Base-by-base conservation (phyloP, 2,113 vertebrate species). In the Argyrosomus japonicus region DNA sequence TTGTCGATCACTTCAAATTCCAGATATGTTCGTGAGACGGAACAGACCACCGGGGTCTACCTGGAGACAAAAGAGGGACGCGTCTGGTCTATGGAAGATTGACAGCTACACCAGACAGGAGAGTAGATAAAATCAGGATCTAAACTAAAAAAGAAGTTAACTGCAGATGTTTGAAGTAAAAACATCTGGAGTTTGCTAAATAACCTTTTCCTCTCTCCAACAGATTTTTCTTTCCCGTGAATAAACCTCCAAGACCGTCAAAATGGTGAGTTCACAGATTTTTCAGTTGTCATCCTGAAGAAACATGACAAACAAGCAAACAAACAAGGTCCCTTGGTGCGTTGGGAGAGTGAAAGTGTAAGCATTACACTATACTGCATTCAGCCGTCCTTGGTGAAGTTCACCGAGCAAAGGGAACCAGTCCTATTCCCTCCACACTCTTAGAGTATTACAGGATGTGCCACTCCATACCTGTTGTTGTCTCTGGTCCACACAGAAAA, bases 201-300 rank as follows among this genome's bases (percentile, higher is more conserved):
- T 77, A 62, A 71, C 6, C 1, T 36, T 47, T 68, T n/a, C 32
- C 17, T 60, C 14, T 19, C 4, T 63, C 23, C 36, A 12, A 43
- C 85, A 93, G 93, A 87, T 19, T 18, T 23, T 78, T 56, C 23
- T 32, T 18, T 18, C 50, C 23, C 17, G 25, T n/a, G 13, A 73
- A 71, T 29, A 69, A 84, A 64, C 9, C 9, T 17, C 29, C 29
- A 68, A 68, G 23, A 74, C 78, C 27, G 8, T 77, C 77, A 87
- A 87, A 77, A 94, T 94, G 93, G 93, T 93, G 80, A 93, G 93
- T 92, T n/a, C 12, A 29, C 5, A 19, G 0, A 21, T n/a, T 54
- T 14, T 3, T 25, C 13, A n/a, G n/a, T n/a, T n/a, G n/a, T n/a
- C n/a, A 27, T 9, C 13, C 17, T 11, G 4, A 47, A 47, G 14